Base-by-base conservation (phyloP, 1,140 invertebrate genomes). In the Pseudoatta argentina region DNA sequence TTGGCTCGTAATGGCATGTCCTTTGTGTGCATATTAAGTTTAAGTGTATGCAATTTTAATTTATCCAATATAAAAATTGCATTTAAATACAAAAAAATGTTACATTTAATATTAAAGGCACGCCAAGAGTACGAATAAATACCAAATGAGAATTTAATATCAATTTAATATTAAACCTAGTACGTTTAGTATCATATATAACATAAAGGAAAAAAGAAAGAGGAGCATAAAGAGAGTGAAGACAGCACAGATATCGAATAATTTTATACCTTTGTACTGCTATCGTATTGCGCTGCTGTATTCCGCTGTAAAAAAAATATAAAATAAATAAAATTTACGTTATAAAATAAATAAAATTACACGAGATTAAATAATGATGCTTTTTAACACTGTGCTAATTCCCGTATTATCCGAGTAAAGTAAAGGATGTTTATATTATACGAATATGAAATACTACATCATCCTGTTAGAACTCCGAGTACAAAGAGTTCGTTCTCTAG, bases 271-370 rank as follows among this genome's bases (percentile, higher is more conserved):
- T 39, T 67, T 67, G 30, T 55, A 77, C 16, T 27, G 27, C 6
- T 18, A 16, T 78, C 27, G 55, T 51, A 39, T 66, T 66, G 8
- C 27, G 14, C 18, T 63, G 14, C 18, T 18, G 14, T 10, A 51
- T 21, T 18, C 16, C 21, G 18, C 16, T 34, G 16, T 53, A 21
- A 57, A 57, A 34, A 34, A 57, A 75, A 55, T 27, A 18, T 55
- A 79, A 67, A 79, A 66, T 14, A 67, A 67, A 79, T 79, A 57
- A 79, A 79, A 44, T 79, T 55, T 39, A 55, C n/a, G 21, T 69
- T 39, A 53, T 34, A 69, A 39, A 79, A 66, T 14, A 67, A 67
- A 79, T 79, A 57, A 79, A 79, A 44, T 79, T 55, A 53, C 10
- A 34, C n/a, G 12, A 78, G 2, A 63, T 77, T n/a, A 63, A 77